These are phyloP conservation scores for Heterotilapia buettikoferi DNA, from an alignment of 2,113 vertebrate genomes.

Conservation along the genomic window DNA sequence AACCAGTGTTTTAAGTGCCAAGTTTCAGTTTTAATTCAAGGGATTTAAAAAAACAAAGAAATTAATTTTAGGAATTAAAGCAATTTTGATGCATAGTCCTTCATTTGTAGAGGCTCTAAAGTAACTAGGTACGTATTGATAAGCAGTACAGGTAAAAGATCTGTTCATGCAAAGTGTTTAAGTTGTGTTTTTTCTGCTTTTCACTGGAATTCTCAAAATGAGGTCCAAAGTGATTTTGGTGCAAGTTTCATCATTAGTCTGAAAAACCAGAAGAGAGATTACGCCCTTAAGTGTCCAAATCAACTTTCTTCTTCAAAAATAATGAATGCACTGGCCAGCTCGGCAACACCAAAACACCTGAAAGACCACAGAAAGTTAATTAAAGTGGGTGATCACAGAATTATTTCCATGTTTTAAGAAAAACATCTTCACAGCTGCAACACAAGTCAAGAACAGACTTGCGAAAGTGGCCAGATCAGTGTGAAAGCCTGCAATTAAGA, in stretches of 20 bases:
- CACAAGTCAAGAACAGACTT: not conserved
- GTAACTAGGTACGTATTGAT: not conserved
- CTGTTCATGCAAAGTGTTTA: not conserved
- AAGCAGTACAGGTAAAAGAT: not conserved
- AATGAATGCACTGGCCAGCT: not conserved
- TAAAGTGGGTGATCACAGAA: not conserved
- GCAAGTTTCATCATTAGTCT: not conserved
- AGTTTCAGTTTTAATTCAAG: not conserved
- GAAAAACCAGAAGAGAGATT: not conserved
- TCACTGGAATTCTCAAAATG: not conserved
- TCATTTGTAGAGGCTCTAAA: not conserved
- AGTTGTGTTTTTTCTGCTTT: not conserved
- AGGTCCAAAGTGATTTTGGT: not conserved
- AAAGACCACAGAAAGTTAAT: not conserved
- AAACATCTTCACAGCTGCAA: not conserved
- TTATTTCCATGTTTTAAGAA: not conserved
- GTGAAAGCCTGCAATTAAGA: not conserved
- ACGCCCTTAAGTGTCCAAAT: not conserved
- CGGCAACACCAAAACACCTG: not conserved
- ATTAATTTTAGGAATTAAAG: not conserved
- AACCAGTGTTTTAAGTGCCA: not conserved
- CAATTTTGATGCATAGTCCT: not conserved
- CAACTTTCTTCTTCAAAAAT: not conserved
- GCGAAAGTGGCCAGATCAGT: not conserved
- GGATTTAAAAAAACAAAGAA: not conserved